Evolutionary conservation across 2,113 vertebrate species (phyloP).

Genomic region (Lepidothrix coronata): DNA sequence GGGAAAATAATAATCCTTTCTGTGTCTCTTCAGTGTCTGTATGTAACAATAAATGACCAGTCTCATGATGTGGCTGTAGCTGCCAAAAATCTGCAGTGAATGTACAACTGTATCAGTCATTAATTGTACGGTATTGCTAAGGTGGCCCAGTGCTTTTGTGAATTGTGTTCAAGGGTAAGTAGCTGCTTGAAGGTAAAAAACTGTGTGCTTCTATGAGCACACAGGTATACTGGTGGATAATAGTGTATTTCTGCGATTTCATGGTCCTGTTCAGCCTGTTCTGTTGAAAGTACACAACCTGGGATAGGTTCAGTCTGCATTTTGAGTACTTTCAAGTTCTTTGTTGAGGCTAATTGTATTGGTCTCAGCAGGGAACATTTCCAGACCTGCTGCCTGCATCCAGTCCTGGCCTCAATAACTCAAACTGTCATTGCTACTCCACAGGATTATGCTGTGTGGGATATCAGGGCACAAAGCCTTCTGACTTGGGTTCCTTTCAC

Average conservation of each 20-base stretch:
- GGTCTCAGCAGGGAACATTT: neutral
- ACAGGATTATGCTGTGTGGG: rapidly evolving
- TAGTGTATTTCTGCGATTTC: neutral
- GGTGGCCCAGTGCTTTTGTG: neutral
- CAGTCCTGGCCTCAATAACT: neutral
- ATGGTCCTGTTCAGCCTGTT: neutral
- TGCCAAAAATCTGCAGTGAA: neutral
- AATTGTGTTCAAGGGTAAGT: neutral
- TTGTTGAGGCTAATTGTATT: neutral
- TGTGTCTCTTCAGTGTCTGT: neutral
- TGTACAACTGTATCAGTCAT: neutral
- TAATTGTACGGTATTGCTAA: neutral
- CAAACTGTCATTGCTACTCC: neutral
- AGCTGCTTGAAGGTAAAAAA: neutral
- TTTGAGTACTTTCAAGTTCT: neutral
- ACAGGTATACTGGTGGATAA: neutral
- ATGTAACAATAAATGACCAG: neutral
- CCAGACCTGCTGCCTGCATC: neutral
- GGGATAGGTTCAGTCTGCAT: neutral
- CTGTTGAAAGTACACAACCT: neutral
- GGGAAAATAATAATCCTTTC: neutral
- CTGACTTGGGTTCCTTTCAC: neutral
- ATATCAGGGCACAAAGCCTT: neutral
- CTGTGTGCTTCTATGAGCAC: neutral
- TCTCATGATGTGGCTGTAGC: neutral